Conservation (phyloP, 1,140 invertebrate species). For the Diorhabda elongata region DNA sequence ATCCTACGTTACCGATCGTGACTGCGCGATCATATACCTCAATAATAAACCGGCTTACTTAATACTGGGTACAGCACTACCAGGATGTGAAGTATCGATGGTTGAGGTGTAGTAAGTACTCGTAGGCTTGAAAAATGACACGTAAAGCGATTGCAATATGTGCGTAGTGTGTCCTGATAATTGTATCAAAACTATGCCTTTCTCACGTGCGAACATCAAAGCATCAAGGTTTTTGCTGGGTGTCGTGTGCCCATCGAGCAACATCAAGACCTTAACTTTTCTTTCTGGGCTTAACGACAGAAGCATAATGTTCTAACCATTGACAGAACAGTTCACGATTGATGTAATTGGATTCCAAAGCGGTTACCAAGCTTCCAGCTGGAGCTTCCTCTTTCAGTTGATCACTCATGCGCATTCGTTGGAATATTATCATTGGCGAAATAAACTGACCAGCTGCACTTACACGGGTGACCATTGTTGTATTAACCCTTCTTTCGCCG, state of each 20-base stretch:
- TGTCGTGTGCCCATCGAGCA: constrained; percentile 36
- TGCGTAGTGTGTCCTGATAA: constrained; percentile 31
- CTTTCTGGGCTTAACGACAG: constrained; percentile 16
- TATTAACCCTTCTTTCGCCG: constrained; percentile 47
- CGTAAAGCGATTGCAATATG: constrained; percentile 45
- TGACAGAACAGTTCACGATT: constrained; percentile 27
- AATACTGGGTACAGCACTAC: too few species aligned
- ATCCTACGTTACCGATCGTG: too few species aligned
- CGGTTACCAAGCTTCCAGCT: constrained; percentile 21
- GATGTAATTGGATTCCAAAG: constrained; percentile 35
- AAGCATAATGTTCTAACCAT: constrained; percentile 32
- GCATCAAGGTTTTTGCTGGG: constrained; percentile 33
- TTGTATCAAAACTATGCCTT: constrained; percentile 26
- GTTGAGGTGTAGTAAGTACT: constrained; percentile 17
- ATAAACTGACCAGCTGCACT: constrained; percentile 40
- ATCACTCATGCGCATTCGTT: constrained; percentile 20
- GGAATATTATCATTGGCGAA: constrained; percentile 40
- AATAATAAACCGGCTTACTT: too few species aligned
- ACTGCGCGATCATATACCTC: too few species aligned
- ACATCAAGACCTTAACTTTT: constrained; percentile 36
- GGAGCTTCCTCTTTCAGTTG: constrained; percentile 21
- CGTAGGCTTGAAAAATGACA: constrained; percentile 31
- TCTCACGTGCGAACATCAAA: constrained; percentile 23
- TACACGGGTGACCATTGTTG: constrained; percentile 33
- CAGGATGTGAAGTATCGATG: too few species aligned